Evolutionary conservation across 2,113 vertebrate genomes (phyloP).

Genomic region (Erythrocebus patas): DNA sequence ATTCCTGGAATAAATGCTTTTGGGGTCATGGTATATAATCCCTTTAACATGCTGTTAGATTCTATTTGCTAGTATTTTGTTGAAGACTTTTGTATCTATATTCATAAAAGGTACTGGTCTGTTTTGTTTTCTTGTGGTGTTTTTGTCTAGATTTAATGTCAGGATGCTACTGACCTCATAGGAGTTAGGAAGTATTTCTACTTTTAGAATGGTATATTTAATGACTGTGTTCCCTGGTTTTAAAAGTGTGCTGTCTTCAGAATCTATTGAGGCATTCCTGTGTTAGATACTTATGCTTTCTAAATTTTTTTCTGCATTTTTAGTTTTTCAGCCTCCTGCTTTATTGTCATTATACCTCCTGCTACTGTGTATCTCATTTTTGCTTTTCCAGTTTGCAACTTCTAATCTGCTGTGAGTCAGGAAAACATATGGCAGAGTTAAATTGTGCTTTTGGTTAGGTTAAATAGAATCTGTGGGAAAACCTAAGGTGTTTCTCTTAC

Average conservation of each 20-base stretch:
- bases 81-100: background rate
- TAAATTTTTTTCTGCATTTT: slow-evolving; percentile 4
- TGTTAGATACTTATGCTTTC: background rate
- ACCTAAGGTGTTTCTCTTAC: background rate
- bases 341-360: background rate
- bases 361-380: background rate
- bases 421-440: background rate
- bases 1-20: background rate
- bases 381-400: background rate
- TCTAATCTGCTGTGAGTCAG: background rate
- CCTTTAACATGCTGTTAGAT: background rate
- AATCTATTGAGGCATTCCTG: background rate
- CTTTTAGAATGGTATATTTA: background rate
- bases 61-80: background rate
- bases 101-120: background rate
- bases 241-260: background rate
- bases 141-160: background rate
- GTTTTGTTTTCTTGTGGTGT: background rate
- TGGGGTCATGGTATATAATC: background rate
- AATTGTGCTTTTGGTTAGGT: slow-evolving; percentile 7
- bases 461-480: slow-evolving; percentile 27
- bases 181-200: background rate
- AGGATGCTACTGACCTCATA: background rate
- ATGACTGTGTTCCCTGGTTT: background rate
- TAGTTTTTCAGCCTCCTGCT: background rate